phyloP scores from a whole-genome alignment of 2,113 vertebrate genomes.

The Eclectus roratus region DNA sequence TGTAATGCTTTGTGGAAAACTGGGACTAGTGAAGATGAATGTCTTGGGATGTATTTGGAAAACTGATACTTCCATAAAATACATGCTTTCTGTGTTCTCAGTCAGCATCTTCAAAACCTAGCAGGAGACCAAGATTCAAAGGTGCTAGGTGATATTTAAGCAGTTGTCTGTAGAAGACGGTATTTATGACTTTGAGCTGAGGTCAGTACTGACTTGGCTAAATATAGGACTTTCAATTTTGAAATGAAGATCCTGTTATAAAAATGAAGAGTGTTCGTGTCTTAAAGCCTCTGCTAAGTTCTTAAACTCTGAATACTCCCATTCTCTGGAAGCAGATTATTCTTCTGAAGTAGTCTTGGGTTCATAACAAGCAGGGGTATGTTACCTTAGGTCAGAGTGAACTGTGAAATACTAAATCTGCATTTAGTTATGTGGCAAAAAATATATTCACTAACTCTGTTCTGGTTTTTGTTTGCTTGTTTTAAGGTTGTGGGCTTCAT shows the following conservation, averaged over 20 bases:
- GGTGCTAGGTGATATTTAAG: background rate
- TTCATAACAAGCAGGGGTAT: background rate
- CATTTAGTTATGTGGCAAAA: background rate
- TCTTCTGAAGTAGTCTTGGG: background rate
- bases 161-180: background rate
- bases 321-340: background rate
- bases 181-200: constrained; percentile 1
- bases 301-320: background rate
- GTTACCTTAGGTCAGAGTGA: background rate
- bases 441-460: background rate
- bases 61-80: background rate
- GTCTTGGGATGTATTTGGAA: background rate
- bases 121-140: background rate
- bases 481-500: background rate
- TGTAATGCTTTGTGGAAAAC: background rate
- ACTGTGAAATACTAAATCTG: background rate
- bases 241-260: background rate
- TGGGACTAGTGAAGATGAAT: background rate
- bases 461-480: background rate
- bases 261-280: background rate
- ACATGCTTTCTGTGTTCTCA: background rate
- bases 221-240: constrained; percentile 11
- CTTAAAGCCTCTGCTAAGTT: background rate
- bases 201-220: background rate
- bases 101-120: background rate